These are phyloP conservation scores for Columba guinea DNA, from an alignment of 2,797 vertebrate species.

Conservation along the genomic window DNA sequence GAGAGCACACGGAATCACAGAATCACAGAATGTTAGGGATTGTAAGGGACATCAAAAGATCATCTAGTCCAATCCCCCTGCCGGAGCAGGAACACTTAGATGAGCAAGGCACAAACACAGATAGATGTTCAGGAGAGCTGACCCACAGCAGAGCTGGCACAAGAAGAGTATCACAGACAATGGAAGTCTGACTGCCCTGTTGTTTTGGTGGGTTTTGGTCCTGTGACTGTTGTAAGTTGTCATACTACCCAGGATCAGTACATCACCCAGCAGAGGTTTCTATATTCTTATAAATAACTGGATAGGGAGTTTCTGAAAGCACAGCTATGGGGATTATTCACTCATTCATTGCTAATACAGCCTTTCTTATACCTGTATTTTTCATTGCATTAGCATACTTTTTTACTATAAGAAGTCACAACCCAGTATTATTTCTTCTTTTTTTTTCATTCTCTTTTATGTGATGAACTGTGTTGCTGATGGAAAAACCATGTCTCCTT, in stretches of 20 bases:
- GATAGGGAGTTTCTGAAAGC: not conserved
- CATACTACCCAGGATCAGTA: not conserved
- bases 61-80: too few species aligned
- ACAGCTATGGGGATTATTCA: not conserved
- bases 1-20: not conserved
- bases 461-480: not conserved
- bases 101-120: not conserved
- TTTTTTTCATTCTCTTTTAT: not conserved
- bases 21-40: too few species aligned
- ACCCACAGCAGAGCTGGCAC: not conserved
- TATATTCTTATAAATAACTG: not conserved
- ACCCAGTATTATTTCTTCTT: not conserved
- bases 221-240: not conserved
- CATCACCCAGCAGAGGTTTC: not conserved
- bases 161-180: not conserved
- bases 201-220: not conserved
- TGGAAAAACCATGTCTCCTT: not conserved
- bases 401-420: not conserved
- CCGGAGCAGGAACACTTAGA: too few species aligned
- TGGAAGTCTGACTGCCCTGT: not conserved
- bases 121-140: not conserved
- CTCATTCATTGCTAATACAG: not conserved
- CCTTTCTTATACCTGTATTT: not conserved
- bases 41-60: too few species aligned
- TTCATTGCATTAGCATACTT: not conserved